Conservation (phyloP, 2,888 invertebrate species). For the Archips crataeganus region DNA sequence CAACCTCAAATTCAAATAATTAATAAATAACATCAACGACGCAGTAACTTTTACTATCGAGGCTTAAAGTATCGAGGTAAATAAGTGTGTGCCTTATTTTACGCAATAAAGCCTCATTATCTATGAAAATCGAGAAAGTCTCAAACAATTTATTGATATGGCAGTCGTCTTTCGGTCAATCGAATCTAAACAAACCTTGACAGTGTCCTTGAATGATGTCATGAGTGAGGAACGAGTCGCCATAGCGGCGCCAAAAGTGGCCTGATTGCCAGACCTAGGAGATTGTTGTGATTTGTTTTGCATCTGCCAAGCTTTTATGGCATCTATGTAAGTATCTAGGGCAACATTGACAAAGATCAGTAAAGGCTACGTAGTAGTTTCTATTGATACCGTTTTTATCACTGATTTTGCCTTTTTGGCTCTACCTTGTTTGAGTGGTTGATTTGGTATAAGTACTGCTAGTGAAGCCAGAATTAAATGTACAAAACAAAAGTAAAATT, state of each 20-base stretch:
- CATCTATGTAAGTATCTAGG: neutral
- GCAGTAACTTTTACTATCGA: no score
- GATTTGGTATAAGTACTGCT: no score
- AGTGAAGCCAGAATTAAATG: no score
- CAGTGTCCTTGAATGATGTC: conserved; percentile 35
- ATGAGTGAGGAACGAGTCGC: conserved; percentile 1
- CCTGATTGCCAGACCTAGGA: neutral
- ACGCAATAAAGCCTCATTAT: no score
- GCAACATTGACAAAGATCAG: neutral
- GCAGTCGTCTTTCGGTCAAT: conserved; percentile 16
- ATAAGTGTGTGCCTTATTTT: no score
- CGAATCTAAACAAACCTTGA: conserved; percentile 26
- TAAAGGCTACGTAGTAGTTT: neutral
- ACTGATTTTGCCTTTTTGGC: conserved; percentile 4
- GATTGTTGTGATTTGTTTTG: neutral
- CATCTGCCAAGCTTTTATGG: neutral
- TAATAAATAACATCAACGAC: no score
- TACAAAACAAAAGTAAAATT: no score
- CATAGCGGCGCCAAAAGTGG: conserved; percentile 10
- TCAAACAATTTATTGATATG: neutral
- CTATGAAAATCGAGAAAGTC: neutral
- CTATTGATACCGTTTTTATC: neutral
- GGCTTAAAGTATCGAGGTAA: no score
- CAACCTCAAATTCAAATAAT: no score
- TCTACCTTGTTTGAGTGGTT: neutral